Base-by-base conservation (phyloP, 2,888 invertebrate species). In the Volucella inanis region DNA sequence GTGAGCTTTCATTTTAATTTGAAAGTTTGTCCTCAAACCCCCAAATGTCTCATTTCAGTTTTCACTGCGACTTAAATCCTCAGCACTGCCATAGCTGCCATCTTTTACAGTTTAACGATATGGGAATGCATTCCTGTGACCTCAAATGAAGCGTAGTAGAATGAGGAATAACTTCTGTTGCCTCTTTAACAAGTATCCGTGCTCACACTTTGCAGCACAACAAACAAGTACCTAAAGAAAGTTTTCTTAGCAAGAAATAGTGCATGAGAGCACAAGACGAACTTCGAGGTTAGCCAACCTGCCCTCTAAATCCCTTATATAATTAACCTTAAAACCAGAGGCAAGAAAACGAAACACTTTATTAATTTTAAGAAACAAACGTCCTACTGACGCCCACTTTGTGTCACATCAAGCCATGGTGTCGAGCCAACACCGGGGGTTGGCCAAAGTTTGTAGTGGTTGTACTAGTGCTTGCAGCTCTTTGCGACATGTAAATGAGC, bases 331-430 rank as follows among this genome's bases (percentile, higher is more conserved):
- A 76, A 81, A 81, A 76, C 71, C 81, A 18, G 39, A 52, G 81
- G 81, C 81, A 85, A 85, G 81, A 85, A 85, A 85, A 57, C 62
- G 81, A 81, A 85, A 85, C 81, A 81, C 67, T 85, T 80, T 81
- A 81, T 85, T 85, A 85, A 85, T 85, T 85, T 85, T 76, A 43
- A 41, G 72, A 81, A 77, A 68, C 85, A 85, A 85, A 80, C 64
- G 72, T 70, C 74, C 62, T 49, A 80, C 72, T 67, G 71, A 85
- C 85, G 85, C 85, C 85, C 85, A 72, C 81, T 81, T 72, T 72
- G 55, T 85, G 81, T 85, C 81, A 85, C 76, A 85, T 85, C 85
- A 85, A 81, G 62, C 67, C 61, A 72, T 43, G 71, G 55, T 62
- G 67, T 71, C 57, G 31, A 45, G 43, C 57, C 67, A 85, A 80